Conservation (phyloP, 2,888 invertebrate genomes). For the Protodeltote pygarga region DNA sequence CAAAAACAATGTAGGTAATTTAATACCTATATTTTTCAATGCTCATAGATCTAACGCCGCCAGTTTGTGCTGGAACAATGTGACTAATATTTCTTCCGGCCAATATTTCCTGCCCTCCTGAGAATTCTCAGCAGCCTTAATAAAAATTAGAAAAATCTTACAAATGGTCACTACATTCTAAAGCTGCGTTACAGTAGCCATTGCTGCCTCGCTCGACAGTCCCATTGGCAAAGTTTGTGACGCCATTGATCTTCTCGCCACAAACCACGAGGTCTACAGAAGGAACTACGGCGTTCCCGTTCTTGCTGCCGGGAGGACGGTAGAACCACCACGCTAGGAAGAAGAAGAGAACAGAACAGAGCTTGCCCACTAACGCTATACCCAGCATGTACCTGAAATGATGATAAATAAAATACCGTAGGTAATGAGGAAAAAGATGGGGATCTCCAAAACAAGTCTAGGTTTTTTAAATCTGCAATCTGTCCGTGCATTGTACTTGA, state of each 20-base stretch:
- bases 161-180: slow-evolving; percentile 81
- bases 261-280: slow-evolving; percentile 71
- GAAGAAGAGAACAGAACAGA: slow-evolving; percentile 90
- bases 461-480: no score
- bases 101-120: no score
- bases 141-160: slow-evolving; percentile 55
- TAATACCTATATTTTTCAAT: no score
- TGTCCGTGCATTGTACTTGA: no score
- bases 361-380: slow-evolving; percentile 90
- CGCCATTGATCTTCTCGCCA: slow-evolving; percentile 67
- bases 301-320: slow-evolving; percentile 87
- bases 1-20: no score
- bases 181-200: slow-evolving; percentile 79
- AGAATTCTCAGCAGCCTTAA: no score
- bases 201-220: slow-evolving; percentile 57
- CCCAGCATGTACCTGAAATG: slow-evolving; percentile 91
- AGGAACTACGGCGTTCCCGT: slow-evolving; percentile 70
- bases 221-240: slow-evolving; percentile 47
- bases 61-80: no score
- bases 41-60: no score
- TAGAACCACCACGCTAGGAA: slow-evolving; percentile 92
- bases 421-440: background rate
- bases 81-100: no score
- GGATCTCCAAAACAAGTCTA: background rate
- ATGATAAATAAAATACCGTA: background rate